Base-by-base conservation (phyloP, 2,888 invertebrate genomes). In the Cerastis rubricosa region DNA sequence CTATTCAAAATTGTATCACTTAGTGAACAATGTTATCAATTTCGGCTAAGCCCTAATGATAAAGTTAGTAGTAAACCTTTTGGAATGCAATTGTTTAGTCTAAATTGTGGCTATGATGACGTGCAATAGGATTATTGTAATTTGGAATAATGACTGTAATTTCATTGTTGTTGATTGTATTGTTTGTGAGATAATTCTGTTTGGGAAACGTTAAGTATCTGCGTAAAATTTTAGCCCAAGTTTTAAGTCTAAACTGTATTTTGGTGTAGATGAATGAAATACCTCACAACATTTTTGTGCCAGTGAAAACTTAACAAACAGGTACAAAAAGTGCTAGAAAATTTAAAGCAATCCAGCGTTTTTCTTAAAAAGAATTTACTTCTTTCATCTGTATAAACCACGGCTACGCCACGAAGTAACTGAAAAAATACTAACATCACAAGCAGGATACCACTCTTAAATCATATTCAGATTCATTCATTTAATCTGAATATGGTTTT, bases 11-110 rank as follows among this genome's bases (percentile, higher is more conserved):
- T 85, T 76, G 74, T 80, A 84, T 84, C 78, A 79, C 71, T 82
- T 79, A 61, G n/a, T 0, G 66, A 64, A 87, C 89, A 88, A 89
- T 88, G 84, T 89, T 88, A 88, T 88, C 89, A 86, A 76, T 79
- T 83, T 82, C 75, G 76, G 76, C 17, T 88, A 85, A 88, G 81
- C 83, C 78, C 79, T 83, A 76, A 71, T 86, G 83, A 88, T 79
- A 71, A 73, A 82, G 75, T 76, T n/a, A n/a, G n/a, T n/a, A n/a
- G n/a, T n/a, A n/a, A n/a, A 78, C 71, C 76, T 69, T 82, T 71
- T 65, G 73, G 47, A 80, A 81, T 71, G 72, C 65, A 74, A 73
- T 84, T 76, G 71, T 80, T 9, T 69, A 64, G 64, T 45, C 25
- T 47, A 51, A 74, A 71, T 77, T 71, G 71, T 70, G 69, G 47